Percentiles rank a stretch among this genome's conserved stretches.
phyloP scores from a whole-genome alignment of 2,113 vertebrate genomes.

The Vicugna pacos region DNA sequence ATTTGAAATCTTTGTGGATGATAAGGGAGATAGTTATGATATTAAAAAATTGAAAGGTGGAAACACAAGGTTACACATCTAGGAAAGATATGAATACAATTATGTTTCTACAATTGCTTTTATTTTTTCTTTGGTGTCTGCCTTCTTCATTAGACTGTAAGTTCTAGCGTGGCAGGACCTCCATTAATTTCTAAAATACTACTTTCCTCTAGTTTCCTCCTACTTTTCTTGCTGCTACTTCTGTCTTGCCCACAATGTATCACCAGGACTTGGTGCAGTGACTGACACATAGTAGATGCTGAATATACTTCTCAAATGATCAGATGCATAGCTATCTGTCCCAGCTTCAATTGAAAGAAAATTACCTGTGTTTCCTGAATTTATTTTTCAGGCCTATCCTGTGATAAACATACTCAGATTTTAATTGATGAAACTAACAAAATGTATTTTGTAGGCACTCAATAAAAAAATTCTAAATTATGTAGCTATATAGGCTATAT shows the following conservation, averaged over 20 bases:
- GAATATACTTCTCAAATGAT: slow-evolving; percentile 8
- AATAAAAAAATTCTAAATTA: neutral
- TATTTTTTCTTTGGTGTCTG: neutral
- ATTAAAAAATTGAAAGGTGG: neutral
- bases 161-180: neutral
- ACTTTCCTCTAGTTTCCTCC: too few species aligned
- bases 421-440: slow-evolving; percentile 18
- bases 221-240: too few species aligned
- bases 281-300: neutral
- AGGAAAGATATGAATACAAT: neutral
- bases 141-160: neutral
- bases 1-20: neutral
- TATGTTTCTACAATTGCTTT: neutral
- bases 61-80: neutral
- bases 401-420: neutral
- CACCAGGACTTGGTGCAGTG: neutral
- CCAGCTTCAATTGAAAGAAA: neutral
- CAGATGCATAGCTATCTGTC: neutral
- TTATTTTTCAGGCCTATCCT: neutral
- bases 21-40: neutral
- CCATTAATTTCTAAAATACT: too few species aligned
- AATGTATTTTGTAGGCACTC: neutral
- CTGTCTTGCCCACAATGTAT: neutral
- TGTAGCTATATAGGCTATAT: neutral
- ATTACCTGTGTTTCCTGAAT: neutral